These are phyloP conservation scores for Triops longicaudatus DNA, from an alignment of 1,140 invertebrate species.

Conservation along the genomic window DNA sequence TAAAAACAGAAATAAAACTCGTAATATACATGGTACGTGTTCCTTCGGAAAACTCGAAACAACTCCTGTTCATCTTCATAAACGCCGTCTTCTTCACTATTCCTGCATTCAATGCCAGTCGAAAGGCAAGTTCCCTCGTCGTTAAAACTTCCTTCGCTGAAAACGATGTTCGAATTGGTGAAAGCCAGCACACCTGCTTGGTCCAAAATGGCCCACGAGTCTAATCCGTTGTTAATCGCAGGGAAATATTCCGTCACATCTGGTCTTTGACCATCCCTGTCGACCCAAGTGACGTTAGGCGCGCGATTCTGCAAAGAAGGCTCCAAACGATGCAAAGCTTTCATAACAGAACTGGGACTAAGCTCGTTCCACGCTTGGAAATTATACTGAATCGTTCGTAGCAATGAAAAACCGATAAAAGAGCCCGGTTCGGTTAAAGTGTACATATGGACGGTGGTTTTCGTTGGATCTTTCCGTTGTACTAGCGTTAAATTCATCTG, in stretches of 20 bases:
- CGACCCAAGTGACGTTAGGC: conserved; percentile 33
- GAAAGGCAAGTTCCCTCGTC: neutral
- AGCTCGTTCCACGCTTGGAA: conserved; percentile 43
- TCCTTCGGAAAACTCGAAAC: conserved; percentile 32
- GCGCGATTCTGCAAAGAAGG: conserved; percentile 30
- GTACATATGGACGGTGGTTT: conserved; percentile 39
- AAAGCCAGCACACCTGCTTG: conserved; percentile 41
- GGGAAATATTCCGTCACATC: conserved; percentile 40
- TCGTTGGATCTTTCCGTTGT: conserved; percentile 40
- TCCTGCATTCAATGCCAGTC: neutral
- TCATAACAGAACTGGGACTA: conserved; percentile 36
- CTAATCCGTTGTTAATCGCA: conserved; percentile 39
- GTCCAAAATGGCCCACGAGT: conserved; percentile 40
- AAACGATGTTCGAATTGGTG: conserved; percentile 37
- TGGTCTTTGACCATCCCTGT: conserved; percentile 38
- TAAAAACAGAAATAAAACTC: too few relatives aligned
- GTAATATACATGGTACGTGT: conserved; percentile 30
- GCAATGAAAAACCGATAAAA: conserved; percentile 39
- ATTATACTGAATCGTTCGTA: conserved; percentile 36
- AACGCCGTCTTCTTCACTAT: neutral
- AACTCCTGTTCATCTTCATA: conserved; percentile 30
- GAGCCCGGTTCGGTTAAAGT: conserved; percentile 37
- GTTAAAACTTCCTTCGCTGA: neutral
- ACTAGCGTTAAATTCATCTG: conserved; percentile 35
- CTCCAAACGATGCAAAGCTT: conserved; percentile 39